Evolutionary conservation across 2,797 vertebrate genomes (phyloP), one percentile per base, ranked within the genome.

Genomic region (Setipinna tenuifilis): DNA sequence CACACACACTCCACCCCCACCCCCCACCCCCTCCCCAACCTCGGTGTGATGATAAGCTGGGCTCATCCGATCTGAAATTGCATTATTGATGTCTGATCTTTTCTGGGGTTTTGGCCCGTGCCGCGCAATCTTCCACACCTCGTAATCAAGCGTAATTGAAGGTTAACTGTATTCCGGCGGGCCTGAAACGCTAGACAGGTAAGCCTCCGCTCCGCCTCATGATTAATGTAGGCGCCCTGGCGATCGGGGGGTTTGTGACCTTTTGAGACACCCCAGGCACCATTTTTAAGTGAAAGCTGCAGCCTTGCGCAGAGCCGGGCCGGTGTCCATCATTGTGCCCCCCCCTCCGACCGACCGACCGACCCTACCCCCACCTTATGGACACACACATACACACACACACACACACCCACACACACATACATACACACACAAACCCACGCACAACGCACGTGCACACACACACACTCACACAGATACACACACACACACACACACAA

Each of bases 201-300:
- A 94, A 93, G 93, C 94, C 91, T 88, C 91, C 91, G 91, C 90
- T 86, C 84, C 92, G 65, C 25, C 71, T 94, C 94, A 93, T 95
- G 93, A 95, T 95, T 96, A 94, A 96, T 95, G 94, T 93, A 95
- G 94, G 31, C 94, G 93, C 91, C 94, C 91, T 92, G 88, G 92
- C 88, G 89, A 91, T 93, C 94, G 90, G 91, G 91, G 93, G 91
- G 92, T 93, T 93, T 92, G 91, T 95, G 95, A 95, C 95, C 95
- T 95, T 96, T 95, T 95, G 94, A 96, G 93, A 95, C 93, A 94
- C 94, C 94, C 93, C 95, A 95, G 95, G 94, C 94, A 92, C 94
- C 94, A 95, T 95, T 95, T 94, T 95, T 95, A 93, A 95, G 95
- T 95, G 94, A 95, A 95, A 95, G 94, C 93, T 94, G 90, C 93